Evolutionary conservation across 2,797 vertebrate genomes (phyloP).

Genomic region (Otolemur crassicaudatus): DNA sequence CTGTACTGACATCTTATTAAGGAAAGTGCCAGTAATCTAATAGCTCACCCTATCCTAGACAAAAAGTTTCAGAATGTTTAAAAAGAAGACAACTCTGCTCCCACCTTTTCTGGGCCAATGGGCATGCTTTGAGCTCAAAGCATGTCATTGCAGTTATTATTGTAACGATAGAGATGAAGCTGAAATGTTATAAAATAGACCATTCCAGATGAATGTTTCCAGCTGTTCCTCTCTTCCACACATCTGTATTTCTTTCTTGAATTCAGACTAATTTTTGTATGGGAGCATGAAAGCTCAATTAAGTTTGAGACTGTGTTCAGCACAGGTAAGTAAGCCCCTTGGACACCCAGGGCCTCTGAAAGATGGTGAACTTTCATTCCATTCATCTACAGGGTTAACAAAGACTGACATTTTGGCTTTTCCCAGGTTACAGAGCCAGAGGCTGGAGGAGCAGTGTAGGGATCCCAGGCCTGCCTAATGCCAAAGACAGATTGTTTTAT

Average conservation of each 20-base stretch:
- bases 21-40: not conserved
- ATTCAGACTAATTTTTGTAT: not conserved
- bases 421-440: not conserved
- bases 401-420: not conserved
- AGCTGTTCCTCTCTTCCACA: not conserved
- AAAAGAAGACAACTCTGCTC: not conserved
- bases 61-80: not conserved
- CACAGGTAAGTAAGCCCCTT: not conserved
- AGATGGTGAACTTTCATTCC: fast-evolving
- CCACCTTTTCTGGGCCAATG: conserved; percentile 55
- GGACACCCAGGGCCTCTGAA: not conserved
- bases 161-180: not conserved
- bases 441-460: not conserved
- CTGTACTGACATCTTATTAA: not conserved
- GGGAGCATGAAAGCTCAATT: not conserved
- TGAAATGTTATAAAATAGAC: conserved; percentile 51
- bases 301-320: not conserved
- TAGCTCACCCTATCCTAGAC: not conserved
- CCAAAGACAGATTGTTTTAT: too few relatives aligned
- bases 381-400: not conserved
- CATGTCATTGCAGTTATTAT: not conserved
- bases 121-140: not conserved
- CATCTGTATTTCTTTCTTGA: not conserved
- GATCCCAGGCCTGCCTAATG: not conserved
- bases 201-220: not conserved